Percentiles rank a stretch among this genome's conserved stretches.
Evolutionary conservation across 2,797 vertebrate genomes (phyloP).

Genomic region (Sciurus vulgaris): DNA sequence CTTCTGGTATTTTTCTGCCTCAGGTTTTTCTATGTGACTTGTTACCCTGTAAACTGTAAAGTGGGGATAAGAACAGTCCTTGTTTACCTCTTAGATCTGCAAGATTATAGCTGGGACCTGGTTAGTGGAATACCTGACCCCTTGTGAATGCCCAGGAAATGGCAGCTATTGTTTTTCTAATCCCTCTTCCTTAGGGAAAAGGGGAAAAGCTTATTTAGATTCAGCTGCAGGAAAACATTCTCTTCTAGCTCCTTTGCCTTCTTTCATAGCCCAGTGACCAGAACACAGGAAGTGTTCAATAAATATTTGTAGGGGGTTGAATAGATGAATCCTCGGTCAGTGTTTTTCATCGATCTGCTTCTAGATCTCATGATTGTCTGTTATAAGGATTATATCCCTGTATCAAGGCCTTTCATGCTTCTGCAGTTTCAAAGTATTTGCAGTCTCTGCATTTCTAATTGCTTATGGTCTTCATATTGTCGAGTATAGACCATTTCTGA

Average conservation of each 20-base stretch:
- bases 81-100: not conserved
- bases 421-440: conserved; percentile 48
- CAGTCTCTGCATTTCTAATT: not conserved
- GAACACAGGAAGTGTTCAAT: not conserved
- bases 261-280: not conserved
- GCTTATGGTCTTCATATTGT: conserved; percentile 3
- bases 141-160: not conserved
- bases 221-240: not conserved
- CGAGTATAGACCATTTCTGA: conserved; percentile 40
- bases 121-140: not conserved
- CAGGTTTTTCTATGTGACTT: not conserved
- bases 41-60: not conserved
- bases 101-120: not conserved
- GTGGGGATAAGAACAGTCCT: not conserved
- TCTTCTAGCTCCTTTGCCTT: not conserved
- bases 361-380: not conserved
- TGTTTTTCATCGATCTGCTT: not conserved
- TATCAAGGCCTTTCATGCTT: not conserved
- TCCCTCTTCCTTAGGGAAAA: not conserved
- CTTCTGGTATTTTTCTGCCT: not conserved
- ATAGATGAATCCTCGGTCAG: not conserved
- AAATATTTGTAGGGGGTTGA: not conserved
- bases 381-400: not conserved
- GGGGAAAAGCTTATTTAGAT: conserved; percentile 2
- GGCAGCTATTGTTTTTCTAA: not conserved